Base-by-base conservation (phyloP, 2,797 vertebrate species). In the Protosalanx chinensis region DNA sequence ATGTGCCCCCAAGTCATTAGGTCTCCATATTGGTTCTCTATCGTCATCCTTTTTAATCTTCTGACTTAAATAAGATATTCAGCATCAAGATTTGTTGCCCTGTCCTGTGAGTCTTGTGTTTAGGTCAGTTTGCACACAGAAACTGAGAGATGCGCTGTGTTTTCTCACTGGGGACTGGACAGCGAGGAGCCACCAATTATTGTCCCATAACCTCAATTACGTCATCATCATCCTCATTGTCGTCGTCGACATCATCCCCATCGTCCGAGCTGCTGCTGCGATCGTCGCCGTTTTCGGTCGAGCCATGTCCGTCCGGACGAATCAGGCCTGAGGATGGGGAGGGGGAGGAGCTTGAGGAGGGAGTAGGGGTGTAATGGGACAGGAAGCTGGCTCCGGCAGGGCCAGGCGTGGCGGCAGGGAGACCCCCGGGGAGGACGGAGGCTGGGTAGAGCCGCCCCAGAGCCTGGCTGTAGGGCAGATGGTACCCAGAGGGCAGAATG, bases 371-470 rank as follows among this genome's bases (percentile, higher is more conserved):
- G 91, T 90, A 93, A 84, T 92, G 89, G 84, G 96, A 91, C 79
- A 96, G 93, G 87, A 93, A 95, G 86, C 94, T 93, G 85, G 94
- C 83, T 51, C 87, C 91, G 0, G 87, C 86, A 0, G 91, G 88
- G 18, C 88, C 91, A 0, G 91, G 90, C 13, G 85, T 88, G 67
- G 90, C 88, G 4, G 91, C 88, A 1, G 95, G 85, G 13, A 95
- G 92, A 81, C 92, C 94, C 16, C 93, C 90, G 10, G 93, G 90
- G 80, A 96, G 89, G 88, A 96, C 90, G 0, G 94, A 92, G 15
- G 84, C 84, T 41, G 94, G 87, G 77, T 96, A 96, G 89, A 97
- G 95, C 90, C 93, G 92, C 0, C 95, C 91, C 89, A 97, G 90
- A 75, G 95, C 93, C 82, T 95, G 95, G 29, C 92, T 91, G 88